Evolutionary conservation across 2,888 invertebrate species (phyloP).

Genomic region (Seladonia tumulorum): DNA sequence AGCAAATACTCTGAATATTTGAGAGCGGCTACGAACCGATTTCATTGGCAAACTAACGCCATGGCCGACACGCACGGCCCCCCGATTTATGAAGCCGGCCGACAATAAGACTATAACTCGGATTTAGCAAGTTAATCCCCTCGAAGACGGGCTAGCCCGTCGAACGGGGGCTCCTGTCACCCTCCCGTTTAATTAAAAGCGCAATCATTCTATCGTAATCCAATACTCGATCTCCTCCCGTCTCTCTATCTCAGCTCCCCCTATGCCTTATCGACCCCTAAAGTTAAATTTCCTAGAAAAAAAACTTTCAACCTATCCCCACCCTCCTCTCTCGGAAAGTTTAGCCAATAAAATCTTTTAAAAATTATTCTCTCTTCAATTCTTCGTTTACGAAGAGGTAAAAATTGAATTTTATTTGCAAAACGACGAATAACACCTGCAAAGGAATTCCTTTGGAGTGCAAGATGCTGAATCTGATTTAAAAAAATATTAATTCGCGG

Average conservation of each 20-base stretch:
- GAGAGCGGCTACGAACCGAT: slow-evolving; percentile 13
- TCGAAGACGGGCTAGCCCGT: slow-evolving; percentile 41
- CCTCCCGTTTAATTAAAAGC: slow-evolving; percentile 69
- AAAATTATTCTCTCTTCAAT: neutral
- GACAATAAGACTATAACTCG: slow-evolving; percentile 66
- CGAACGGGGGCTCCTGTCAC: slow-evolving; percentile 31
- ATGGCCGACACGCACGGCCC: neutral
- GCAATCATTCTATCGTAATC: slow-evolving; percentile 74
- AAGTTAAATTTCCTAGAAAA: slow-evolving; percentile 63
- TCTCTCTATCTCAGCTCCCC: slow-evolving; percentile 54
- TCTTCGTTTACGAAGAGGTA: neutral
- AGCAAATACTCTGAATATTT: slow-evolving; percentile 39
- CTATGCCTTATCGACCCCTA: slow-evolving; percentile 31
- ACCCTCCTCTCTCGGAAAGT: neutral
- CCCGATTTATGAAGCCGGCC: slow-evolving; percentile 54
- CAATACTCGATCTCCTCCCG: slow-evolving; percentile 62
- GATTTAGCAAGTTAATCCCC: slow-evolving; percentile 66
- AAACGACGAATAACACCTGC: no score
- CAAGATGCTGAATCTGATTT: neutral
- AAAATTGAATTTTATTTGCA: no score
- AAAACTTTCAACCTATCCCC: slow-evolving; percentile 38
- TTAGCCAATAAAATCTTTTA: neutral
- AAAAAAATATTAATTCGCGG: neutral
- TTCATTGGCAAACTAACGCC: slow-evolving; percentile 35
- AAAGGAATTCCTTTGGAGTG: no score